Conservation (phyloP, 2,888 invertebrate genomes). For the Hypomecis atomaria region DNA sequence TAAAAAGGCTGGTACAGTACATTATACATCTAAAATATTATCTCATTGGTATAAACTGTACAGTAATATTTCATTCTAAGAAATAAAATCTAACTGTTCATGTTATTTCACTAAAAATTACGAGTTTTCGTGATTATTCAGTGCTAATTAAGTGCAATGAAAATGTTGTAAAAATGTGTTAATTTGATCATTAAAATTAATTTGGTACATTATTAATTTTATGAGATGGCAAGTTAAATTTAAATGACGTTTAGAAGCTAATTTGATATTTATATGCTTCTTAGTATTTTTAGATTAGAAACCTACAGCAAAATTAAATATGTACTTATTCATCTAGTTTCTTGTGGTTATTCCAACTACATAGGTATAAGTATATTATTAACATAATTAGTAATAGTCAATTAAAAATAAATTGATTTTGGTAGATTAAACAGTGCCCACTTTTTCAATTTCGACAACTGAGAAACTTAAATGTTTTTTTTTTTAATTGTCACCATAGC, state of each 20-base stretch:
- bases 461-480: no score
- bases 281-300: neutral
- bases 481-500: no score
- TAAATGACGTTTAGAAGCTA: constrained; percentile 9
- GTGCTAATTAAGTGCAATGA: constrained; percentile 23
- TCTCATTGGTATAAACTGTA: no score
- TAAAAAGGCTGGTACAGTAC: no score
- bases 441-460: no score
- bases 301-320: neutral
- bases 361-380: no score
- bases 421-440: no score
- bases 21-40: no score
- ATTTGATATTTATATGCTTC: constrained; percentile 11
- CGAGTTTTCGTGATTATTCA: constrained; percentile 21
- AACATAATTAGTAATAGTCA: no score
- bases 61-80: neutral
- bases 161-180: constrained; percentile 22
- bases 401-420: no score
- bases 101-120: constrained; percentile 10
- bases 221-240: constrained; percentile 6
- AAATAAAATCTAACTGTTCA: neutral
- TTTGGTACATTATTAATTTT: constrained; percentile 22
- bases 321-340: no score
- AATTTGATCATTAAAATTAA: constrained; percentile 28
- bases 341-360: no score